Evolutionary conservation across 2,113 vertebrate species (phyloP).

Genomic region (Rhea americana): DNA sequence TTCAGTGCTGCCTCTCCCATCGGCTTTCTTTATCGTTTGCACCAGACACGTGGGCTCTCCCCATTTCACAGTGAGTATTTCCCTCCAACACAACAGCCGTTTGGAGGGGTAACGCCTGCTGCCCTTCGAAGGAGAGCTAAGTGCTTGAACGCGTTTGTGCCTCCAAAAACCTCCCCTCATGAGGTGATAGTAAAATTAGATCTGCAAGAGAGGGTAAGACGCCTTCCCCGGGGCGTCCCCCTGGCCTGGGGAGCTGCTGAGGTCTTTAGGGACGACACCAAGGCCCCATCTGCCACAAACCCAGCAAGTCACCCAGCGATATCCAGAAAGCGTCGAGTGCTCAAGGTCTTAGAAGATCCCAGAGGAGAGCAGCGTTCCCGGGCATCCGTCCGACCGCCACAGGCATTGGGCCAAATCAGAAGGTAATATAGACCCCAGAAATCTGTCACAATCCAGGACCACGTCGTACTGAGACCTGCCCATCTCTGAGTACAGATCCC

Average conservation of each 20-base stretch:
- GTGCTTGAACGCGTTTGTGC: not conserved
- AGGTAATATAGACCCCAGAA: not conserved
- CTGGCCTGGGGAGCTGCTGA: too few relatives aligned
- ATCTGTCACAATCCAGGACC: not conserved
- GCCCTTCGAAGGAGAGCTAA: conserved; percentile 37
- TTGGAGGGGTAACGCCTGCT: not conserved
- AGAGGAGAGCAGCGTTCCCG: not conserved
- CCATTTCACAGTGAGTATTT: not conserved
- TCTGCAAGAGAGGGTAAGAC: conserved; percentile 10
- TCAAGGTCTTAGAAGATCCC: not conserved
- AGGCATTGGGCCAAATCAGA: conserved; percentile 15
- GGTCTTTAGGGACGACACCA: too few relatives aligned
- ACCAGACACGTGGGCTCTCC: conserved; percentile 7
- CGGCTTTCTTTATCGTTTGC: conserved; percentile 14
- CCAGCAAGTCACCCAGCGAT: too few relatives aligned
- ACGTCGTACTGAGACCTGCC: not conserved
- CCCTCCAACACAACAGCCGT: not conserved
- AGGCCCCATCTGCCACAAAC: too few relatives aligned
- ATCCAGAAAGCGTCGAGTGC: not conserved
- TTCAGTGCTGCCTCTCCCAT: not conserved
- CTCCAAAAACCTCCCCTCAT: conserved; percentile 53
- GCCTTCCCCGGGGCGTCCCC: not conserved
- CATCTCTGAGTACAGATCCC: not conserved
- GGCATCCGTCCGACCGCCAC: not conserved
- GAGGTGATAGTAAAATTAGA: conserved; percentile 37